Evolutionary conservation across 2,888 invertebrate species (phyloP), one percentile per base, ranked within the genome.

Genomic region (Rhagonycha fulva): DNA sequence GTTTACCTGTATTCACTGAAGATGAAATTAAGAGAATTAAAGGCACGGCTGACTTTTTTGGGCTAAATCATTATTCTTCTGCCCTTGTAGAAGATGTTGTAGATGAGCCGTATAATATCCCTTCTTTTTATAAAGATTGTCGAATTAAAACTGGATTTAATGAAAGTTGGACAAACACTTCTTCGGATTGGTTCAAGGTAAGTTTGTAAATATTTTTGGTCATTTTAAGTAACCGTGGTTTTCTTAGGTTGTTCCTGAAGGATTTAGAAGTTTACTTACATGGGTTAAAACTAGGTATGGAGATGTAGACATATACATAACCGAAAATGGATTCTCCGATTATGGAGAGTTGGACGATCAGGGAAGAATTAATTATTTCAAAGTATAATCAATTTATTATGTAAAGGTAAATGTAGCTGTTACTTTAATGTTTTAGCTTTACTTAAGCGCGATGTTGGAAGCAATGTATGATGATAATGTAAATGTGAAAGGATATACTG

Each of bases 1-100:
- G 93, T 9, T 87, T 94, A 1, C 93, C 93, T 0, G 82, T 83
- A 71, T 92, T 93, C 82, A 91, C 91, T 0, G 14, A 82, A 0
- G 88, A 90, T 14, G 93, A 94, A 88, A 88, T 93, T 4, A 83
- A 87, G 9, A 87, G 88, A 70, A 90, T 94, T 23, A 86, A 85
- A 26, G 91, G 90, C 0, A 91, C 93, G 0, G 89, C 89, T 0
- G 95, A 96, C 84, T 94, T 93, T 86, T 88, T 95, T 70, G 95
- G 94, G 0, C 84, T 95, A 14, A 95, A 95, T 84, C 91, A 93
- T 76, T 96, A 96, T 93, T 2, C 89, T 91, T 0, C 88, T 14
- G 1, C 10, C 4, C 9, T 75, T 62, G 63, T 70, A 26, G 7
- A 4, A 2, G n/a, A 77, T 14, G 19, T 9, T 12, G 14, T 3